Conservation (phyloP, 64 coral and sea anemone species). For the Stylophora pistillata region DNA sequence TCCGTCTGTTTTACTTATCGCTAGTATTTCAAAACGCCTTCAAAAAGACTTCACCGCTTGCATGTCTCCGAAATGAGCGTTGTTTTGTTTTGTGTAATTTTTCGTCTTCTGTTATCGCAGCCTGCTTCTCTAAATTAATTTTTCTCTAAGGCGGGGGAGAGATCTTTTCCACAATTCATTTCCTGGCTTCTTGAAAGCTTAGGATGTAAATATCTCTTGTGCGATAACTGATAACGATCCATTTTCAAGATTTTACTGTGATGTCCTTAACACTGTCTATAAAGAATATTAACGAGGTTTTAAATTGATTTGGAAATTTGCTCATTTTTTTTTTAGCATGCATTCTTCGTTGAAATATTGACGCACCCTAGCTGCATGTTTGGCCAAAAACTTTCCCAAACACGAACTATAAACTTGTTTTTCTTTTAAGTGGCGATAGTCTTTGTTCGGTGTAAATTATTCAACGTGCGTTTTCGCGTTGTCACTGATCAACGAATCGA, state of each 20-base stretch:
- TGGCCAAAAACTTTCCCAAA: not conserved
- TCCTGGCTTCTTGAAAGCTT: slow-evolving; percentile 32
- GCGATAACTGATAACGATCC: slow-evolving; percentile 32
- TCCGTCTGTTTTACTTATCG: slow-evolving; percentile 14
- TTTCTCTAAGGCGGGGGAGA: slow-evolving; percentile 27
- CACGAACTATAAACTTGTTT: slow-evolving; percentile 20
- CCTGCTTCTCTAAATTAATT: slow-evolving; percentile 50
- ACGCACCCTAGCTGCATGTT: not conserved
- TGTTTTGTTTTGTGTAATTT: slow-evolving; percentile 22
- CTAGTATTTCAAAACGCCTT: not conserved
- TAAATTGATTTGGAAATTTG: slow-evolving; percentile 11
- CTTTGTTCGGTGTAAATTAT: slow-evolving; percentile 48
- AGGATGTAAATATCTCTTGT: slow-evolving; percentile 28
- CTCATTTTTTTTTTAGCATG: not conserved
- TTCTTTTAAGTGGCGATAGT: slow-evolving; percentile 14
- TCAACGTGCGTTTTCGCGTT: slow-evolving; percentile 39
- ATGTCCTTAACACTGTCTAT: slow-evolving; percentile 25
- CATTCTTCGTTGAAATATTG: not conserved
- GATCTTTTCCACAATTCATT: slow-evolving; percentile 29
- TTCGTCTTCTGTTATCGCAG: slow-evolving; percentile 27
- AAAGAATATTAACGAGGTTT: slow-evolving; percentile 36
- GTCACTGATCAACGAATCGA: slow-evolving; percentile 35
- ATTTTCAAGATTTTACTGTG: slow-evolving; percentile 16
- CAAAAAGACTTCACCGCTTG: slow-evolving; percentile 3
- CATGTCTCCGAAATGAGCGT: slow-evolving; percentile 30